A percentile compares a stretch with the other conserved stretches of the same genome.
phyloP scores from a whole-genome alignment of 2,888 invertebrate genomes.

The Flexamia atlantica region DNA sequence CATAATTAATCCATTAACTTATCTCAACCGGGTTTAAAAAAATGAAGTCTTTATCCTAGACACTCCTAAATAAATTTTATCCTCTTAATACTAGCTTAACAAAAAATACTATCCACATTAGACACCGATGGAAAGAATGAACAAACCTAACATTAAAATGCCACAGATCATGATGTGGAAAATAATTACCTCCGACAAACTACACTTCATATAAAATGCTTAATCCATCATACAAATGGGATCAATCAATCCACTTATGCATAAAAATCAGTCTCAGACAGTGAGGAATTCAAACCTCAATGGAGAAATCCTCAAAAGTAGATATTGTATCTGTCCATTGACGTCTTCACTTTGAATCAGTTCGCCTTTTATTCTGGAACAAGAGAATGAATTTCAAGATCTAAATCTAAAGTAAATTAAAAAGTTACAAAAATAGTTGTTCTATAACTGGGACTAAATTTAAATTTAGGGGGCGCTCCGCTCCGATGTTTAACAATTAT shows the following conservation, averaged over 20 bases:
- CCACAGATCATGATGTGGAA: neutral
- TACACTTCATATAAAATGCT: constrained; percentile 8
- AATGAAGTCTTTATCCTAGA: too few species aligned
- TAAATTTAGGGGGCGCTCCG: too few species aligned
- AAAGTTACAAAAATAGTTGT: too few species aligned
- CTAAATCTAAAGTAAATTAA: too few species aligned
- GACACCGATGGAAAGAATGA: neutral
- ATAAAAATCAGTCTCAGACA: constrained; percentile 26
- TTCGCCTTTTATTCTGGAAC: constrained; percentile 33
- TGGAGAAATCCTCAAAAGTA: neutral
- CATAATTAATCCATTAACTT: too few species aligned
- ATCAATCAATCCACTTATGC: neutral
- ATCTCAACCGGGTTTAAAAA: too few species aligned
- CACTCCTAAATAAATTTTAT: too few species aligned
- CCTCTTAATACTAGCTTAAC: neutral
- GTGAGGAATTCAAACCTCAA: neutral
- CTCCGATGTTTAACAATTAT: too few species aligned
- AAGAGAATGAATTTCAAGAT: neutral
- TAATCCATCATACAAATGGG: constrained; percentile 1
- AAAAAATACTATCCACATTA: neutral
- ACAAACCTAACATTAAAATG: neutral
- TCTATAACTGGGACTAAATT: too few species aligned
- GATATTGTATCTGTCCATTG: neutral
- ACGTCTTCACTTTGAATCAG: constrained; percentile 8
- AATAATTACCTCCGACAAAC: neutral